Base-by-base conservation (phyloP, 2,797 vertebrate genomes). In the Coccyzus lansbergi region DNA sequence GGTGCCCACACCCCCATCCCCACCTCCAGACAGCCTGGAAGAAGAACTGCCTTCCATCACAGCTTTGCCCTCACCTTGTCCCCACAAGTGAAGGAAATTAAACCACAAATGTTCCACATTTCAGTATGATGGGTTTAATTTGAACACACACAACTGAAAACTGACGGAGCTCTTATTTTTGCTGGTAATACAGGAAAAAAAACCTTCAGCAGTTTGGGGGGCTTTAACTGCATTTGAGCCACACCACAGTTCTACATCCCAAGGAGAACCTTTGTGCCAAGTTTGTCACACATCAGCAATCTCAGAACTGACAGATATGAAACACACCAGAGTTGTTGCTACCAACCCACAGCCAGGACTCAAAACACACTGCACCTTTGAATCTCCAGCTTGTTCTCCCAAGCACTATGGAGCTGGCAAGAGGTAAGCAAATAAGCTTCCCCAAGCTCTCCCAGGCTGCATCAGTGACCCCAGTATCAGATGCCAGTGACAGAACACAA, bases 91-190 rank as follows among this genome's bases (percentile, higher is more conserved):
- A 94, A 95, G 81, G 72, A 96, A 96, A 96, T 90, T 95, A 88
- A 94, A 71, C 89, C 92, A 95, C 69, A 53, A 78, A 55, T n/a
- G n/a, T n/a, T n/a, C n/a, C n/a, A n/a, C n/a, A n/a, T n/a, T n/a
- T n/a, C 20, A 62, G 60, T 46, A 91, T 24, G 71, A 92, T 51
- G 67, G 62, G 94, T 97, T 97, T 97, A 96, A 97, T 96, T 96
- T 96, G 95, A 93, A 75, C 25, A 28, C 81, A 95, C 82, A 86
- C 20, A 7, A 70, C 10, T 10, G 15, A 11, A 78, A 38, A 6
- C 38, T 26, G 76, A 60, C 13, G 29, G 25, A n/a, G 28, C 64
- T 89, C 68, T 89, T 92, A 91, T 49, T 67, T 82, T 71, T 93
- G 94, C 84, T 51, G 24, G 24, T 51, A 91, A 91, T 86, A 89